A percentile compares a stretch with the other conserved stretches of the same genome.
These are phyloP conservation scores for Tetragonisca angustula DNA, from an alignment of 2,888 invertebrate genomes.

Conservation along the genomic window DNA sequence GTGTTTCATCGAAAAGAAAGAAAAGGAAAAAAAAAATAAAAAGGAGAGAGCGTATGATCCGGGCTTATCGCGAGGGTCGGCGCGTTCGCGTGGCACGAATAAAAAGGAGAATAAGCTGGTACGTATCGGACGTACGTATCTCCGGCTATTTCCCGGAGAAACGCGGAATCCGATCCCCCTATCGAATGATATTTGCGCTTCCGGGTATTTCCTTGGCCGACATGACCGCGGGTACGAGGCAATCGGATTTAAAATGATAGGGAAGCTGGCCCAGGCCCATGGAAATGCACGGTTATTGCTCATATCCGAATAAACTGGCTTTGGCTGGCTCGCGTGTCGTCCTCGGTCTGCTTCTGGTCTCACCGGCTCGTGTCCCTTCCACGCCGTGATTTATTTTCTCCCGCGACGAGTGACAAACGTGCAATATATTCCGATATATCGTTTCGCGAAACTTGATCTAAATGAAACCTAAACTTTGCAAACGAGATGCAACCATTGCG, in stretches of 20 bases:
- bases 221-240: conserved; percentile 37
- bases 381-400: neutral
- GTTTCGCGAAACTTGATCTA: too few relatives aligned
- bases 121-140: conserved; percentile 28
- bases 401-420: neutral
- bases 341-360: neutral
- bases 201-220: conserved; percentile 29
- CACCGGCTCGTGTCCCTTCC: neutral
- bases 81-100: conserved; percentile 10
- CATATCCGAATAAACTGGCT: conserved; percentile 29
- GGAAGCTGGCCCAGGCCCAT: conserved; percentile 15
- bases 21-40: too few relatives aligned
- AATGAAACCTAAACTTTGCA: too few relatives aligned
- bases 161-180: conserved; percentile 43
- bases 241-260: conserved; percentile 56
- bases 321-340: conserved; percentile 2
- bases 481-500: too few relatives aligned
- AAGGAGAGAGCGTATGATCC: conserved; percentile 25
- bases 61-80: conserved; percentile 18
- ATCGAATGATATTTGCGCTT: conserved; percentile 44
- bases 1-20: neutral
- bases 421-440: neutral
- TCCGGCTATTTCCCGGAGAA: neutral
- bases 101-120: conserved; percentile 27
- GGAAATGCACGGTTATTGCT: conserved; percentile 51